phyloP scores from a whole-genome alignment of 2,797 vertebrate species.

The Acanthurus lineatus region DNA sequence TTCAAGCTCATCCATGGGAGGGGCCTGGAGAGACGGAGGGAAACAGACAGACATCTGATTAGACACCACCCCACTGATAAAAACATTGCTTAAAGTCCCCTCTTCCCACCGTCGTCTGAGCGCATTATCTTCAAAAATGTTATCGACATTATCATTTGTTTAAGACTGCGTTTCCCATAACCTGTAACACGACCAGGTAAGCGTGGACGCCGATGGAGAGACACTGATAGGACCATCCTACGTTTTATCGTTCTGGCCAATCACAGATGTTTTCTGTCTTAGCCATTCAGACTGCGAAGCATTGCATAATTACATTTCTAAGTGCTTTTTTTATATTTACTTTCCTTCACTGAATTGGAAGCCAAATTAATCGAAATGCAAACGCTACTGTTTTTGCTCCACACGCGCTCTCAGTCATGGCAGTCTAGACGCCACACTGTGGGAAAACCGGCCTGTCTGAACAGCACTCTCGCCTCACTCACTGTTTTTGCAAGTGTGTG shows the following conservation, averaged over 20 bases:
- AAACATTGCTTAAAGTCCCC: constrained; percentile 56
- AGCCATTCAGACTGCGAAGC: constrained; percentile 4
- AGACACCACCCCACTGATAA: constrained; percentile 57
- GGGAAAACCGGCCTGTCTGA: constrained; percentile 82
- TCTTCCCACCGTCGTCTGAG: constrained; percentile 29
- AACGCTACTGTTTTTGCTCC: no score
- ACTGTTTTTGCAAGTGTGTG: constrained; percentile 56
- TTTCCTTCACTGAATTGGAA: no score
- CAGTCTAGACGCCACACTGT: constrained; percentile 46
- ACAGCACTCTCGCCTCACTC: constrained; percentile 67
- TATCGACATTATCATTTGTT: constrained; percentile 65
- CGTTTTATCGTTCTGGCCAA: constrained; percentile 44
- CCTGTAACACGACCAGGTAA: constrained; percentile 27
- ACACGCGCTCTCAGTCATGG: not conserved
- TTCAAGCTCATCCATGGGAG: constrained; percentile 85
- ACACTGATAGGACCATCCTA: constrained; percentile 50
- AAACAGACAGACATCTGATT: constrained; percentile 61
- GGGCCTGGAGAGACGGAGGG: constrained; percentile 77
- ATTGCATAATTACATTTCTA: not conserved
- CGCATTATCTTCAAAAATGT: constrained; percentile 16
- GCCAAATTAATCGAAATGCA: no score
- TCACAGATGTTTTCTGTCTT: constrained; percentile 29
- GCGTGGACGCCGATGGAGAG: constrained; percentile 54
- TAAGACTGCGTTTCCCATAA: constrained; percentile 72
- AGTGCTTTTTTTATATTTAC: no score